Conservation (phyloP, 2,888 invertebrate genomes). For the Neoitamus cyanurus region DNA sequence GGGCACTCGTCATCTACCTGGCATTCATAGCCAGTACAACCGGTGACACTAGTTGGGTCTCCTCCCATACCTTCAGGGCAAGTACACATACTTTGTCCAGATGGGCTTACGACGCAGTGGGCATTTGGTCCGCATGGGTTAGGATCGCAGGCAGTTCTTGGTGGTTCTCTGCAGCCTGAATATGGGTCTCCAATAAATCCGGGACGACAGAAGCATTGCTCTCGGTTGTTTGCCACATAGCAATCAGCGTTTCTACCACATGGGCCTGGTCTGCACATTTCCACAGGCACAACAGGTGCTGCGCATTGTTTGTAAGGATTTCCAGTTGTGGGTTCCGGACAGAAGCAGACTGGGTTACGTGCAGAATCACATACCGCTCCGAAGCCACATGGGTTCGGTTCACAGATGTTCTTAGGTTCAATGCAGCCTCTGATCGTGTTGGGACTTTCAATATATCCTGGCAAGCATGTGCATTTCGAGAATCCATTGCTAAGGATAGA, state of each 20-base stretch:
- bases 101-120: slow-evolving; percentile 74
- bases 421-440: slow-evolving; percentile 89
- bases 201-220: slow-evolving; percentile 83
- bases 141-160: slow-evolving; percentile 77
- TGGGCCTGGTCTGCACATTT: slow-evolving; percentile 83
- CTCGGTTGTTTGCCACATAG: slow-evolving; percentile 82
- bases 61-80: slow-evolving; percentile 82
- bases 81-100: slow-evolving; percentile 77
- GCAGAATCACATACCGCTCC: slow-evolving; percentile 84
- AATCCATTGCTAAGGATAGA: slow-evolving; percentile 80
- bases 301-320: slow-evolving; percentile 84
- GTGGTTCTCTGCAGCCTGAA: slow-evolving; percentile 77
- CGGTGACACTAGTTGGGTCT: slow-evolving; percentile 77
- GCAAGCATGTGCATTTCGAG: slow-evolving; percentile 87
- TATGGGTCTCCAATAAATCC: slow-evolving; percentile 85
- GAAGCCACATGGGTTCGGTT: slow-evolving; percentile 83
- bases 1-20: slow-evolving; percentile 83
- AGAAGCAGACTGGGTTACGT: slow-evolving; percentile 83
- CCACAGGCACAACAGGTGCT: slow-evolving; percentile 70
- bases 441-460: slow-evolving; percentile 85
- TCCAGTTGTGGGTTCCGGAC: slow-evolving; percentile 83
- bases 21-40: slow-evolving; percentile 85
- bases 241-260: slow-evolving; percentile 87
- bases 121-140: slow-evolving; percentile 86
- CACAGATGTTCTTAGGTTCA: slow-evolving; percentile 82